Conservation (phyloP, 2,797 vertebrate genomes). For the Salarias fasciatus region DNA sequence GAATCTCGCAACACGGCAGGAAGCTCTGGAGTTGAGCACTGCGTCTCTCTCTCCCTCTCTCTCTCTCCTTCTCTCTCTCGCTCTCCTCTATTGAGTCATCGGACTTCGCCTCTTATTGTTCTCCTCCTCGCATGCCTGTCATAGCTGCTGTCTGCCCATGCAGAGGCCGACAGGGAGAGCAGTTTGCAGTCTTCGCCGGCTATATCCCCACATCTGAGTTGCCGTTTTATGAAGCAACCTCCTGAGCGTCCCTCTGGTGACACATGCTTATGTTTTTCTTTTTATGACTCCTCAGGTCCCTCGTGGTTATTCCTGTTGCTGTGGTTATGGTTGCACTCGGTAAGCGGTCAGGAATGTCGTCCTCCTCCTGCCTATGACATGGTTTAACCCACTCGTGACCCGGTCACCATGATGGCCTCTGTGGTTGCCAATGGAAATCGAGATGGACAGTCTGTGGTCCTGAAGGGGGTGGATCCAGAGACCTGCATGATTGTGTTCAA, state of each 20-base stretch:
- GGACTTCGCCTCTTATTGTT: slow-evolving; percentile 67
- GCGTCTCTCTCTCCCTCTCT: slow-evolving; percentile 29
- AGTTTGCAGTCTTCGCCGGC: slow-evolving; percentile 4
- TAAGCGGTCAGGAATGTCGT: slow-evolving; percentile 53
- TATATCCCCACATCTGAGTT: slow-evolving; percentile 19
- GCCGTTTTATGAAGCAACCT: slow-evolving; percentile 21
- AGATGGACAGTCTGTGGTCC: slow-evolving; percentile 85
- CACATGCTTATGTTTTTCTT: slow-evolving; percentile 26
- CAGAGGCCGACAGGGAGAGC: slow-evolving; percentile 31
- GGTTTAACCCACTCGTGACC: slow-evolving; percentile 80
- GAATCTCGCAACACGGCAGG: slow-evolving; percentile 35
- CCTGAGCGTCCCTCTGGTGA: slow-evolving; percentile 16
- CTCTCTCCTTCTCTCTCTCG: no score
- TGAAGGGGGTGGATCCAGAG: slow-evolving; percentile 95
- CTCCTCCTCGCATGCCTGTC: slow-evolving; percentile 70
- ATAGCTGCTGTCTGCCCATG: slow-evolving; percentile 69
- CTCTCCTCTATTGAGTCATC: slow-evolving; percentile 49
- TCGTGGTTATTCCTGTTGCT: slow-evolving; percentile 31
- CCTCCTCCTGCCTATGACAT: slow-evolving; percentile 76
- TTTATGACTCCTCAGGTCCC: slow-evolving; percentile 55
- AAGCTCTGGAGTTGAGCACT: slow-evolving; percentile 26
- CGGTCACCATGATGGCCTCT: slow-evolving; percentile 87
- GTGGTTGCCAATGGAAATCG: slow-evolving; percentile 84
- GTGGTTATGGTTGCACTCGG: slow-evolving; percentile 50
- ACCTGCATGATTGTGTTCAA: slow-evolving; percentile 99